Evolutionary conservation across 2,797 vertebrate species (phyloP).

Genomic region (Rhinichthys osculus): DNA sequence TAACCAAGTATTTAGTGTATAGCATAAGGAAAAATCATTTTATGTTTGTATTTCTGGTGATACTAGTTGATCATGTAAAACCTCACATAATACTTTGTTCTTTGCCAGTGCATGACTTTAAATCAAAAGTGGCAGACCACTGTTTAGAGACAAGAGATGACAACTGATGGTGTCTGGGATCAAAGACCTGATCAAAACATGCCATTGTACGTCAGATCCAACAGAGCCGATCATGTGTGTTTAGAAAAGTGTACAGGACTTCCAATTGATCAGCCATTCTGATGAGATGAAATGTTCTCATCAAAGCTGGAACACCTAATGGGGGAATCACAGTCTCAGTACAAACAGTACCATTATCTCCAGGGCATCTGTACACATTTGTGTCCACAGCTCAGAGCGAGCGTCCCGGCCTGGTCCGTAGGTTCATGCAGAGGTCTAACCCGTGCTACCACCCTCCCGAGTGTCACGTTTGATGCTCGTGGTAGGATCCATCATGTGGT

Average conservation of each 20-base stretch:
- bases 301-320: slow-evolving; percentile 44
- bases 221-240: slow-evolving; percentile 29
- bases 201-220: slow-evolving; percentile 39
- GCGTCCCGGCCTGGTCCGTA: slow-evolving; percentile 72
- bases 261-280: slow-evolving; percentile 44
- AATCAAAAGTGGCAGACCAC: slow-evolving; percentile 37
- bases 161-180: slow-evolving; percentile 23
- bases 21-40: neutral
- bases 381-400: slow-evolving; percentile 68
- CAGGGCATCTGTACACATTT: slow-evolving; percentile 46
- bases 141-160: slow-evolving; percentile 35
- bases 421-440: slow-evolving; percentile 72
- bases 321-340: slow-evolving; percentile 58
- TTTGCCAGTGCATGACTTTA: neutral
- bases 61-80: neutral
- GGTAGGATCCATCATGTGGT: slow-evolving; percentile 83
- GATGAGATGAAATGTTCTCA: slow-evolving; percentile 40
- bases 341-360: slow-evolving; percentile 64
- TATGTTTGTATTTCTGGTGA: neutral
- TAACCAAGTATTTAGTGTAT: neutral
- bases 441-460: slow-evolving; percentile 69
- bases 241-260: slow-evolving; percentile 21
- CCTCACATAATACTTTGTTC: slow-evolving; percentile 11
- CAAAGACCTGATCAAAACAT: slow-evolving; percentile 44
- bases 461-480: slow-evolving; percentile 78